Evolutionary conservation across 2,888 invertebrate genomes (phyloP), one percentile per base, ranked within the genome.

Genomic region (Callosobruchus maculatus): DNA sequence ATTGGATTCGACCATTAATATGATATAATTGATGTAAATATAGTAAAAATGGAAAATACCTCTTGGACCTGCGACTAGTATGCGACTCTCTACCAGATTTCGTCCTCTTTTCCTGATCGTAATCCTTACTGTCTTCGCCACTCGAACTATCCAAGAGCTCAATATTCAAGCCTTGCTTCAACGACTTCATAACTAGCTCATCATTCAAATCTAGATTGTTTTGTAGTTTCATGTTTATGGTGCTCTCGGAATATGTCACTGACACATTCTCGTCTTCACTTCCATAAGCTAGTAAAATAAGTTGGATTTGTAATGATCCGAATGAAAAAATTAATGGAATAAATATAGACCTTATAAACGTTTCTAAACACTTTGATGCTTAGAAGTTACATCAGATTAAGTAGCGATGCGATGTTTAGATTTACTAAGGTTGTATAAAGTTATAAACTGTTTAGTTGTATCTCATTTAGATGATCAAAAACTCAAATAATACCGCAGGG

Each of bases 181-280:
- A 76, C 3, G 86, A 86, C 75, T 86, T 84, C 81, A 87, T 85
- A 13, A 86, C 84, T 71, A 87, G 79, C 73, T 87, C 85, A 77
- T 87, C 87, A 74, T 85, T 87, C 67, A 87, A 79, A 77, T 86
- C 86, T 67, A 87, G 78, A 26, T 78, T 83, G 70, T 85, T 86
- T 71, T 83, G 85, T 3, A 81, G 72, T 22, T 86, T 83, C 82
- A 84, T 81, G 72, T 83, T 85, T 30, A 83, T 82, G 22, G 82
- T 83, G 71, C 83, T 84, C 81, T 87, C 87, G 0, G 86, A 87
- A 72, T 86, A 85, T 0, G 87, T 87, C 0, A 87, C 84, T 0
- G 87, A 87, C 0, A 87, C 85, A 75, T 87, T 87, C 79, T 88
- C 87, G 70, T 87, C 87, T 77, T 87, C 87, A 73, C 86, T 86